Evolutionary conservation across 2,797 vertebrate species (phyloP).

Genomic region (Spinus pinus): DNA sequence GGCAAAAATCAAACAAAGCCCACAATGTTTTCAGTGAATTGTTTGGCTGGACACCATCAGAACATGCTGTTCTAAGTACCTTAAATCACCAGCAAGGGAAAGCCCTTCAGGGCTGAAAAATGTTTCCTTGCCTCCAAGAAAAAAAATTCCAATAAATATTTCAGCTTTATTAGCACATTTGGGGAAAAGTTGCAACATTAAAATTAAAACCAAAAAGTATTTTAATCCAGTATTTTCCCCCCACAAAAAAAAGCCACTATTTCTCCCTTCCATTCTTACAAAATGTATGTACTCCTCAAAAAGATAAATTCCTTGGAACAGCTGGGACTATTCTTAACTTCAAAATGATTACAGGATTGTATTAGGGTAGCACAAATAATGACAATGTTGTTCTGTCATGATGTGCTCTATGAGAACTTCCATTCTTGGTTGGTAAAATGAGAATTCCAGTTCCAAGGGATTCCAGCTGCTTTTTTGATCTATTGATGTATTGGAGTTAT

Average conservation of each 20-base stretch:
- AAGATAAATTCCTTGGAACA: background rate
- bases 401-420: background rate
- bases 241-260: fast-evolving
- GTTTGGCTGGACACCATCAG: background rate
- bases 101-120: background rate
- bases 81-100: background rate
- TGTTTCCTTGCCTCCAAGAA: background rate
- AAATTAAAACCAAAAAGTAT: background rate
- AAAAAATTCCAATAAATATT: background rate
- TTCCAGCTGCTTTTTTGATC: background rate
- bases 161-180: background rate
- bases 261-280: background rate
- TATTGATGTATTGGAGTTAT: background rate
- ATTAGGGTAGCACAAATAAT: background rate
- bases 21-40: background rate
- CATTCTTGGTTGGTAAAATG: background rate
- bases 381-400: background rate
- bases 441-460: background rate
- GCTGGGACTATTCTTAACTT: background rate
- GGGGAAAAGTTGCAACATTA: background rate
- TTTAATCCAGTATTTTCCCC: background rate
- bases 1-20: background rate
- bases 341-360: background rate
- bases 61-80: background rate
- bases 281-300: background rate